Conservation (phyloP, 2,113 vertebrate genomes). For the Ursus arctos region DNA sequence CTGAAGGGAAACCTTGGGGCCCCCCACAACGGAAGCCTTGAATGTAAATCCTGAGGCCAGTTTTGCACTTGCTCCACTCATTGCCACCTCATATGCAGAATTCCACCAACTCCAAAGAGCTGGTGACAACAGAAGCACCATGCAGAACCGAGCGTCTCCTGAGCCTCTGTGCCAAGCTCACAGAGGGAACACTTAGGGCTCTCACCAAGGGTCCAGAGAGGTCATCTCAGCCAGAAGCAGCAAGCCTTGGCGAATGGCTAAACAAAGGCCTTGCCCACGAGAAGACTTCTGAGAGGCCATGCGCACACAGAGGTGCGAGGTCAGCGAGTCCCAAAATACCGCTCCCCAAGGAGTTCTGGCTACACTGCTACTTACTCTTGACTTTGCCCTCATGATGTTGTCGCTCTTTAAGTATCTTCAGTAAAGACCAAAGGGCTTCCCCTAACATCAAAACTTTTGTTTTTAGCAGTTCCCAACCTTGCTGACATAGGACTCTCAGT, state of each 20-base stretch:
- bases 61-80: neutral
- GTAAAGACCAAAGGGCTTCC: too few species aligned
- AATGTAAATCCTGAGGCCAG: accelerated
- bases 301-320: accelerated
- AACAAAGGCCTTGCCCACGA: accelerated
- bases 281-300: neutral
- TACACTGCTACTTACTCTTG: neutral
- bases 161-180: neutral
- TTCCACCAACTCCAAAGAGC: neutral
- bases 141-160: accelerated
- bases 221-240: neutral
- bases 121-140: neutral
- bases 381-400: accelerated
- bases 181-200: neutral
- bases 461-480: neutral
- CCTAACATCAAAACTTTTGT: neutral
- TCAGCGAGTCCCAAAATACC: accelerated
- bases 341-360: accelerated
- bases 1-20: neutral
- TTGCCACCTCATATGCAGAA: neutral
- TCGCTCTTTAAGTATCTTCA: neutral
- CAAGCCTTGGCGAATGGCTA: too few species aligned
- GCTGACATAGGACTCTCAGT: neutral
- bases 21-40: accelerated
- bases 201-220: neutral